Percentiles rank a stretch among this genome's conserved stretches.
These are phyloP conservation scores for Cololabis saira DNA, from an alignment of 2,113 vertebrate species.

Conservation along the genomic window DNA sequence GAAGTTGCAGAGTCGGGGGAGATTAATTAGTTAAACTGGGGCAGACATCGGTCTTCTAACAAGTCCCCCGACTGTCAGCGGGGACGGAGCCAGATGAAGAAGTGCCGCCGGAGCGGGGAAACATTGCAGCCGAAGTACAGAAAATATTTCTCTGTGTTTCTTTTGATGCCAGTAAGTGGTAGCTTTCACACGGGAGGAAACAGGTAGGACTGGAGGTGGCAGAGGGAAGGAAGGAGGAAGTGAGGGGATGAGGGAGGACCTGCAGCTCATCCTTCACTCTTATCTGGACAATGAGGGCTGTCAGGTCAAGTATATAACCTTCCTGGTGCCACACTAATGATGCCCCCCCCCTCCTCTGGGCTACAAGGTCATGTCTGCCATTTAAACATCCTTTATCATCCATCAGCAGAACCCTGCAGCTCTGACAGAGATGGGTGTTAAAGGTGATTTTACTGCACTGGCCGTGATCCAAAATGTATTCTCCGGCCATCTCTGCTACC, in stretches of 20 bases:
- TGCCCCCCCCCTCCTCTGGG: constrained; percentile 39
- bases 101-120: constrained; percentile 40
- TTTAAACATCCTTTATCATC: constrained; percentile 54
- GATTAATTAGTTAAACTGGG: constrained; percentile 78
- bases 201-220: constrained; percentile 8
- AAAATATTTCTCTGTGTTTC: constrained; percentile 7
- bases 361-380: constrained; percentile 68
- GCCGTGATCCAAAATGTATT: constrained; percentile 33
- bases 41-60: constrained; percentile 70
- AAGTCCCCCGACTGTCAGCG: constrained; percentile 39
- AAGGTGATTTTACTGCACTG: constrained; percentile 39
- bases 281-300: constrained; percentile 71
- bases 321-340: constrained; percentile 79
- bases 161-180: neutral
- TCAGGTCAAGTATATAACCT: constrained; percentile 70
- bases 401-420: constrained; percentile 44
- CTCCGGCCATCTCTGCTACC: constrained; percentile 13
- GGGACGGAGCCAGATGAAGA: constrained; percentile 42
- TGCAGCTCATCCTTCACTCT: constrained; percentile 73
- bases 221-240: constrained; percentile 24
- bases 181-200: constrained; percentile 4
- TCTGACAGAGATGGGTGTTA: constrained; percentile 29
- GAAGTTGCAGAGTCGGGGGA: constrained; percentile 39
- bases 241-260: constrained; percentile 29
- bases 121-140: constrained; percentile 1